Base-by-base conservation (phyloP, 1,140 invertebrate species). In the Drosophila kohkoa region DNA sequence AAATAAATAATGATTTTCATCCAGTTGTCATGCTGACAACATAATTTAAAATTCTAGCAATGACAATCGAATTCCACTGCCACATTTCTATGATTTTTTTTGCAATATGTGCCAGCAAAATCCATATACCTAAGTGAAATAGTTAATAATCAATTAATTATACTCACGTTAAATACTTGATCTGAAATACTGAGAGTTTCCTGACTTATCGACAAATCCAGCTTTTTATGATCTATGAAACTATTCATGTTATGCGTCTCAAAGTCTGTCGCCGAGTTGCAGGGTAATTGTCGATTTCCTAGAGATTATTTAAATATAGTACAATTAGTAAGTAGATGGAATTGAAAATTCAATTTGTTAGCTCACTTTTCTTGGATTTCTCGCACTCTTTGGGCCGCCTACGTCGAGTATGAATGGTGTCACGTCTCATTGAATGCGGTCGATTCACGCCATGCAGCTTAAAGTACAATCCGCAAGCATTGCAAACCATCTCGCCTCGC, bases 351-450 rank as follows among this genome's bases (percentile, higher is more conserved):
- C 7, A 55, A 16, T 16, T 35, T 16, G n/a, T 13, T 3, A 2
- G 2, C 83, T 85, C 93, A 82, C 93, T 90, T 35, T 93, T 86
- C 58, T 93, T 93, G 32, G 94, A 94, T 60, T 91, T 92, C 80
- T 94, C 94, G 79, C 95, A 94, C 79, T 95, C 95, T 81, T 97
- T 96, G 3, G 97, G 97, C 90, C 98, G 96, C 80, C 98, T 95
- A 93, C 98, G 97, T 73, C 98, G 94, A 13, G 98, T 99, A 93
- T 99, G 98, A 91, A 99, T 99, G 6, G 98, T 98, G 90, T 99
- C 98, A 89, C 99, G 97, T 82, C 98, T 95, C 98, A 99, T 99
- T 28, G 98, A 97, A 72, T 98, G 95, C 5, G 98, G 98, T 65
- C 97, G 94, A 92, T 97, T 97, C 66, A 98, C 96, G 65, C 97